Base-by-base conservation (phyloP, 1,140 invertebrate genomes). In the Gryon sp. region DNA sequence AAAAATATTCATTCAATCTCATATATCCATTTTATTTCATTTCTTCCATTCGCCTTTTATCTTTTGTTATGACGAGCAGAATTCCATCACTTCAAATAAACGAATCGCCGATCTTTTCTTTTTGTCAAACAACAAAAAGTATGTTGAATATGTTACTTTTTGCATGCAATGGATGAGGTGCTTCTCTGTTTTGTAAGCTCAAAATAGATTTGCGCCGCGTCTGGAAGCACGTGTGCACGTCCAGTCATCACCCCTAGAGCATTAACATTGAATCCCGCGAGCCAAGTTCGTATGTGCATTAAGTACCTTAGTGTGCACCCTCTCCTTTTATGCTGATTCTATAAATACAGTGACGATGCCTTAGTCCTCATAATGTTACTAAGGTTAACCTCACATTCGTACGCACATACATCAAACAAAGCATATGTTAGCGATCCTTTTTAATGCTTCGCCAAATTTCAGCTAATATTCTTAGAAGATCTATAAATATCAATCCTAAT, bases 171-270 rank as follows among this genome's bases (percentile, higher is more conserved):
- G n/a, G n/a, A n/a, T n/a, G 19, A 65, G 62, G 45, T 66, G 38
- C 38, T 53, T 52, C 22, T 45, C 11, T 8, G 32, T 62, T 65
- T 73, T 28, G 32, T 66, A 60, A 4, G 7, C 68, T n/a, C 36
- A 32, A 77, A 77, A 77, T 77, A 77, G 68, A 66, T 14, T 53
- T 12, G n/a, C n/a, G n/a, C 52, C 60, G 59, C 40, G 46, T 59
- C 57, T 46, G 60, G 45, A 43, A 57, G 55, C 66, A 63, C 48
- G 40, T 70, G 68, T 78, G 53, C 66, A n/a, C n/a, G 62, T 62
- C 53, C 62, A 72, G 55, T 72, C 68, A 63, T 66, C 66, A 77
- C 62, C 68, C 75, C 62, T 53, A 53, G 68, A n/a, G n/a, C 60
- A 57, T 57, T 50, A 36, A 57, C 16, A 41, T 48, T 45, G 57